A percentile compares a stretch with the other conserved stretches of the same genome.
Evolutionary conservation across 1,140 invertebrate species (phyloP).

Genomic region (Musca vetustissima): DNA sequence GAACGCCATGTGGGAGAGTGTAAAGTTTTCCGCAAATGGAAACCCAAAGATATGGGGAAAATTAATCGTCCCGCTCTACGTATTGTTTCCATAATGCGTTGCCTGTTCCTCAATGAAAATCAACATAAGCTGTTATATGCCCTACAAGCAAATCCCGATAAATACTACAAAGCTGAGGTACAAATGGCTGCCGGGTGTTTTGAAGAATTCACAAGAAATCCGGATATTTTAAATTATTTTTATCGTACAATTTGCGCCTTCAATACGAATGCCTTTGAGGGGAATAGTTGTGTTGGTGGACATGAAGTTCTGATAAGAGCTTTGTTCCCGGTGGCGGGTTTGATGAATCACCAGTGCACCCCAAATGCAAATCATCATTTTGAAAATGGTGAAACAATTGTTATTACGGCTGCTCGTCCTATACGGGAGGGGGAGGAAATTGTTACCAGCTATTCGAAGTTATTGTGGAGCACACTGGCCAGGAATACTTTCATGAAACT

Average conservation of each 20-base stretch:
- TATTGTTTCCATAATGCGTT: constrained; percentile 63
- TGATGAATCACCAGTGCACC: constrained; percentile 75
- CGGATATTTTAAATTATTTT: constrained; percentile 61
- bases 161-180: constrained; percentile 62
- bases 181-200: constrained; percentile 63
- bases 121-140: constrained; percentile 60
- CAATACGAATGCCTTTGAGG: constrained; percentile 77
- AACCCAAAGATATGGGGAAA: constrained; percentile 57
- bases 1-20: constrained; percentile 63
- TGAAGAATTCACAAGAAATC: constrained; percentile 61
- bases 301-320: constrained; percentile 64
- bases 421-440: constrained; percentile 70
- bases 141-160: constrained; percentile 61
- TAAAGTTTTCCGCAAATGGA: constrained; percentile 59
- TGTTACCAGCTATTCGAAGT: constrained; percentile 70
- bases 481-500: constrained; percentile 66
- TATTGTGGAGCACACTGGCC: constrained; percentile 71
- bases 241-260: constrained; percentile 62
- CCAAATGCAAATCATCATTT: constrained; percentile 74
- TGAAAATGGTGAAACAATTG: constrained; percentile 62
- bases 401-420: constrained; percentile 63
- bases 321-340: constrained; percentile 70
- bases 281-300: constrained; percentile 58
- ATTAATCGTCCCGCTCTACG: constrained; percentile 58
- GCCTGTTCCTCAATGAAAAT: constrained; percentile 59